A percentile compares a stretch with the other conserved stretches of the same genome.
Evolutionary conservation across 2,113 vertebrate genomes (phyloP).

Genomic region (Lophochroa leadbeateri): DNA sequence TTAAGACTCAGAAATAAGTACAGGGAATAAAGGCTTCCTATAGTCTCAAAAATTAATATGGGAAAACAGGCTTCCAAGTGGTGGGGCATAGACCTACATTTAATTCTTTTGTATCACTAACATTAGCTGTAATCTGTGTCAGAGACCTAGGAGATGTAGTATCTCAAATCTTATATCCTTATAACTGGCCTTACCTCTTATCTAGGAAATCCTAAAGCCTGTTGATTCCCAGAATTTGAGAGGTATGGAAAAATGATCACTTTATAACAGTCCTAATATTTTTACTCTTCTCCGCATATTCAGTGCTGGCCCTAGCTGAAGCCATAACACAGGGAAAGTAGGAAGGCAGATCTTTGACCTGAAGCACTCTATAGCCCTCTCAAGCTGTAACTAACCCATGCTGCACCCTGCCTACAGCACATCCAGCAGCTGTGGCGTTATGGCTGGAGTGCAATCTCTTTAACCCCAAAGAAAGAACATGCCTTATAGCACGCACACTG

Average conservation of each 20-base stretch:
- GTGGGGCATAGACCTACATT: neutral
- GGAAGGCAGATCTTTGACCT: neutral
- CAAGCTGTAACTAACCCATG: fast-evolving
- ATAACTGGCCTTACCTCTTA: neutral
- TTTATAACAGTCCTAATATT: neutral
- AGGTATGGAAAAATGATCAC: neutral
- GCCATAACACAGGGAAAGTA: neutral
- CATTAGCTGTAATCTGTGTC: neutral
- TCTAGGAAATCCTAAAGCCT: neutral
- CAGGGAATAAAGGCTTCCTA: neutral
- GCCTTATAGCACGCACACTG: too few relatives aligned
- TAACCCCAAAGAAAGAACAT: neutral
- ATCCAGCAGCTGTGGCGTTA: neutral
- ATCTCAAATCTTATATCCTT: neutral
- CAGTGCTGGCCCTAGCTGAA: neutral
- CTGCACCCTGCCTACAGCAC: neutral
- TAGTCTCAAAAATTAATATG: neutral
- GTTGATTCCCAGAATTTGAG: neutral
- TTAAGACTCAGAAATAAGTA: neutral
- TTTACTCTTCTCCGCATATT: neutral
- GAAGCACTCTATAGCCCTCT: neutral
- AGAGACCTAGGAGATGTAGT: neutral
- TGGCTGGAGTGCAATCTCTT: fast-evolving
- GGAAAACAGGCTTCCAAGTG: neutral
- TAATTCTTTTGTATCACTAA: neutral